These are phyloP conservation scores for Forbesichthys papilliferus DNA, from an alignment of 2,113 vertebrate species.

Conservation along the genomic window DNA sequence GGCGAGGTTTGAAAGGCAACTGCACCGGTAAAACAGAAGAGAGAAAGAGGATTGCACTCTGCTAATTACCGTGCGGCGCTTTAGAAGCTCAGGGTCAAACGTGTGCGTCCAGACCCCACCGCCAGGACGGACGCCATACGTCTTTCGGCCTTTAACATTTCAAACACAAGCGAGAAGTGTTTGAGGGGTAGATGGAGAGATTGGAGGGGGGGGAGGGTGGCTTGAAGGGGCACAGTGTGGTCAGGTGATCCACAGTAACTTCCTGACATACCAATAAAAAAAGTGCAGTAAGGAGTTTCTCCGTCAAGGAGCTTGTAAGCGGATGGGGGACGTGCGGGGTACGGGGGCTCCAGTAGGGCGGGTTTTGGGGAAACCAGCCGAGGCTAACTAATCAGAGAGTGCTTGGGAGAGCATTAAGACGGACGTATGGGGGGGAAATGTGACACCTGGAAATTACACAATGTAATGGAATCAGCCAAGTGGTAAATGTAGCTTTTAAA, in stretches of 20 bases:
- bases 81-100: slow-evolving; percentile 13
- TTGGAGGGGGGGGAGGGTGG: background rate
- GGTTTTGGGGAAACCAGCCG: slow-evolving; percentile 70
- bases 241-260: slow-evolving; percentile 51
- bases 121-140: slow-evolving; percentile 7
- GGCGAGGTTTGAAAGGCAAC: slow-evolving; percentile 10
- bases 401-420: slow-evolving; percentile 79
- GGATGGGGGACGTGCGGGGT: slow-evolving; percentile 38
- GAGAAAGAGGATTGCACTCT: background rate
- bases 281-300: slow-evolving; percentile 62
- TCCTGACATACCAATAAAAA: slow-evolving; percentile 61
- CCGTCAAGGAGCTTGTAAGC: slow-evolving; percentile 66
- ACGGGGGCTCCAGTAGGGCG: slow-evolving; percentile 58
- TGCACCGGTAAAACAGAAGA: no score
- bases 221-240: background rate
- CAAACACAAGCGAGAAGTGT: background rate
- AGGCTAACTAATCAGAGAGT: slow-evolving; percentile 78
- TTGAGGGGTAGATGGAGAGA: no score
- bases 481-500: slow-evolving; percentile 98
- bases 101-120: background rate
- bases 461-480: slow-evolving; percentile 97
- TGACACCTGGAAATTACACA: slow-evolving; percentile 95
- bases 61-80: background rate
- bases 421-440: slow-evolving; percentile 83
- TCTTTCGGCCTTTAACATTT: slow-evolving; percentile 28